phyloP scores from a whole-genome alignment of 2,888 invertebrate species.

The Camponotus fellah region DNA sequence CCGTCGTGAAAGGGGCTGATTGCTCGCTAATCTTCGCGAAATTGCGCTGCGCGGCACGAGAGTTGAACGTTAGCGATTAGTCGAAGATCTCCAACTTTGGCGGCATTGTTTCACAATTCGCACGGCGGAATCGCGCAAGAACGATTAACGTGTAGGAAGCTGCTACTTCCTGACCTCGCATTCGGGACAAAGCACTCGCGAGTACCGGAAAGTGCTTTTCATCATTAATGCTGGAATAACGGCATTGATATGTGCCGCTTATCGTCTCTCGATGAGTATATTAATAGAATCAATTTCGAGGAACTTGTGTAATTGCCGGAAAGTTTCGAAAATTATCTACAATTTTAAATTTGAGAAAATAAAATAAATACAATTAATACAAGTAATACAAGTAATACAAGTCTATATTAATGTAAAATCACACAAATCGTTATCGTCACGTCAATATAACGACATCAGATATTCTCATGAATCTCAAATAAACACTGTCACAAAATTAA shows the following conservation, averaged over 20 bases:
- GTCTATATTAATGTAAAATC: background rate
- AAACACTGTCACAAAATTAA: background rate
- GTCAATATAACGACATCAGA: background rate
- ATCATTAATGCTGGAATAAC: conserved; percentile 38
- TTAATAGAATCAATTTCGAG: conserved; percentile 12
- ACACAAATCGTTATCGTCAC: background rate
- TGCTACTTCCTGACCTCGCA: conserved; percentile 63
- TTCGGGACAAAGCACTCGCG: conserved; percentile 46
- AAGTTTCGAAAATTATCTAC: background rate
- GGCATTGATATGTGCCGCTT: conserved; percentile 19
- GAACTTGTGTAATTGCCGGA: background rate
- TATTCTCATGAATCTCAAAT: background rate
- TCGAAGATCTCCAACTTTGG: conserved; percentile 73
- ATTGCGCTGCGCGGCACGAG: conserved; percentile 67
- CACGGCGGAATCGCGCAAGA: conserved; percentile 55
- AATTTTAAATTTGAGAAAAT: background rate
- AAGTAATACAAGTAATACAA: too few relatives aligned
- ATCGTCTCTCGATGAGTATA: conserved; percentile 22
- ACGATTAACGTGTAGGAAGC: conserved; percentile 68
- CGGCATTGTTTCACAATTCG: conserved; percentile 74
- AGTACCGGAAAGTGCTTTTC: conserved; percentile 59
- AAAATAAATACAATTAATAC: too few relatives aligned
- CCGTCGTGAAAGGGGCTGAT: conserved; percentile 75
- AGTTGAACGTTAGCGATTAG: conserved; percentile 75
- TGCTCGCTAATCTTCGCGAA: conserved; percentile 77